These are phyloP conservation scores for Baryphthengus martii DNA, from an alignment of 2,113 vertebrate genomes.

Conservation along the genomic window DNA sequence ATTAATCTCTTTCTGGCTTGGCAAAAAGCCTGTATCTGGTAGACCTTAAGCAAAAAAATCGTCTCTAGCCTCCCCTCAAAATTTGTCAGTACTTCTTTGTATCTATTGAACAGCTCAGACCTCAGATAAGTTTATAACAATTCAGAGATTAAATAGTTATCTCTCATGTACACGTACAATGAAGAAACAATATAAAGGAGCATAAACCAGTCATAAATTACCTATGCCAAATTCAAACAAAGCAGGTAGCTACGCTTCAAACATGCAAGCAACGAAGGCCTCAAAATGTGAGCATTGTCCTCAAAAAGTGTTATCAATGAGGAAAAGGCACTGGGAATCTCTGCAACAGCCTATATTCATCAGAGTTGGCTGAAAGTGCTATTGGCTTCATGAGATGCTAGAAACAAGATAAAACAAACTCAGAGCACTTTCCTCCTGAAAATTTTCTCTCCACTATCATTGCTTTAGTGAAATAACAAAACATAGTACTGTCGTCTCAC, in stretches of 20 bases:
- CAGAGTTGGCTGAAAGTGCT: background rate
- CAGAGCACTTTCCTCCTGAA: background rate
- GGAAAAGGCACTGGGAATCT: background rate
- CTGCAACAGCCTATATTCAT: background rate
- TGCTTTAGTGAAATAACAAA: background rate
- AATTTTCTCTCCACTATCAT: background rate
- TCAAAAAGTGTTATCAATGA: background rate
- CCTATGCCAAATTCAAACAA: background rate
- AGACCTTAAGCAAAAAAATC: background rate
- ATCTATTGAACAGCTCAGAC: background rate
- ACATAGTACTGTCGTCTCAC: background rate
- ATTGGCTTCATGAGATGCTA: background rate
- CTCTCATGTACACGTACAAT: background rate
- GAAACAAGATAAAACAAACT: background rate
- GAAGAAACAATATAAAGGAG: background rate
- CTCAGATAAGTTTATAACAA: background rate
- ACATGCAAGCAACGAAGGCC: background rate
- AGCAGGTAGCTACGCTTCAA: background rate
- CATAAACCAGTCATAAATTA: background rate
- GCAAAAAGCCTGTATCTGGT: background rate
- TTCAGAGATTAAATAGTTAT: background rate
- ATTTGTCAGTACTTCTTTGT: background rate
- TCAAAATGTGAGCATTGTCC: background rate
- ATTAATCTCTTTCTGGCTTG: background rate
- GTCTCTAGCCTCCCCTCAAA: background rate